Base-by-base conservation (phyloP, 1,140 invertebrate genomes). In the Saxidomus purpurata region DNA sequence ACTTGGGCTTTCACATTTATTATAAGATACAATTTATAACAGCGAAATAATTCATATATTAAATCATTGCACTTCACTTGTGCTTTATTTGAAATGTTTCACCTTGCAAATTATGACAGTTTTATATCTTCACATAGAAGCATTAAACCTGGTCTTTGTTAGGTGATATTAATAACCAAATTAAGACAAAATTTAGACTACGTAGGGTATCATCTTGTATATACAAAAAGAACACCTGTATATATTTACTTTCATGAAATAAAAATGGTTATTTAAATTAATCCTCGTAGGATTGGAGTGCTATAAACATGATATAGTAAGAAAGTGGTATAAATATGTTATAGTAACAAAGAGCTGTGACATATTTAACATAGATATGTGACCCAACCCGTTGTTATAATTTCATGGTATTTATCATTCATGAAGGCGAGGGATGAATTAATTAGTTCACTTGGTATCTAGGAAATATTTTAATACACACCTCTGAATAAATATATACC, bases 281-380 rank as follows among this genome's bases (percentile, higher is more conserved):
- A n/a, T n/a, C n/a, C n/a, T n/a, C n/a, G n/a, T n/a, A 43, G 15
- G 15, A 43, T 4, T 43, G 43, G 15, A 43, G 43, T 8, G 43
- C 0, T 28, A 6, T 63, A 8, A 63, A n/a, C 15, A 63, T 63
- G n/a, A 9, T 63, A 25, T 4, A 71, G 34, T 67, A 67, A 67
- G 34, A 40, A 28, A 28, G 6, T 71, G 61, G 9, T 31, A 28
- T 67, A 67, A 67, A 67, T 22, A 67, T 9, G 8, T 34, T 67
- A 13, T 67, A 71, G 31, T 71, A 38, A 38, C 31, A 71, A 19
- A 22, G 11, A 71, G 15, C 15, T 4, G 34, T 36, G 31, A 19
- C 67, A 71, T 71, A 38, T 71, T 38, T 38, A 28, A 71, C 67
- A 71, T 22, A 71, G 67, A 6, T 38, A 71, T 71, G 34, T 71